Evolutionary conservation across 2,888 invertebrate species (phyloP), one percentile per base, ranked within the genome.

Genomic region (Orgyia antiqua): DNA sequence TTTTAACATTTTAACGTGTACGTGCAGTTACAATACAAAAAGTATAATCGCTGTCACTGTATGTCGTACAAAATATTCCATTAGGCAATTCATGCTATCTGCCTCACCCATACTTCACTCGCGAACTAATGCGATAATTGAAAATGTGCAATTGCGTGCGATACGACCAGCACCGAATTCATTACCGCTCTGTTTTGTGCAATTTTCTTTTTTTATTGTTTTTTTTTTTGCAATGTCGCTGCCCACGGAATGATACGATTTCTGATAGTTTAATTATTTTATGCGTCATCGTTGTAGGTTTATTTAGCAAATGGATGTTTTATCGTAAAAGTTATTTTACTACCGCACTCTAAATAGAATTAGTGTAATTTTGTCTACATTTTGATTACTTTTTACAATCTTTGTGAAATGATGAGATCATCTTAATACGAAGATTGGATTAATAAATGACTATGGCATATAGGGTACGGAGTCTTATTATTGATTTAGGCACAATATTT

Each of bases 141-240:
- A 86, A 87, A 87, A 82, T 82, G 84, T 86, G 87, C 84, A 86
- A 86, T 86, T 82, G 84, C 87, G 84, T 87, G 87, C 84, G 68
- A 84, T 82, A 75, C 73, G 65, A 66, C 60, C 68, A 64, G 64
- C 70, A 52, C 73, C 74, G 73, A 80, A 84, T 82, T 84, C 83
- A 84, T 84, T 83, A 84, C 68, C 55, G 60, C 56, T 64, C 62
- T 68, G 68, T 78, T 74, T 74, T 78, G 73, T 64, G 69, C 68
- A 68, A 61, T 70, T 71, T 66, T 69, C 57, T 59, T 60, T 64
- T 72, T 69, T 45, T 26, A 4, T n/a, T 24, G 27, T 45, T 44
- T 45, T 24, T 33, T 39, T 47, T 69, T 68, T 53, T 65, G 52
- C 58, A 51, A 35, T 58, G 60, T 65, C 60, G 57, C 58, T 58